These are phyloP conservation scores for Apocheima hispidaria DNA, from an alignment of 2,888 invertebrate species.

Conservation along the genomic window DNA sequence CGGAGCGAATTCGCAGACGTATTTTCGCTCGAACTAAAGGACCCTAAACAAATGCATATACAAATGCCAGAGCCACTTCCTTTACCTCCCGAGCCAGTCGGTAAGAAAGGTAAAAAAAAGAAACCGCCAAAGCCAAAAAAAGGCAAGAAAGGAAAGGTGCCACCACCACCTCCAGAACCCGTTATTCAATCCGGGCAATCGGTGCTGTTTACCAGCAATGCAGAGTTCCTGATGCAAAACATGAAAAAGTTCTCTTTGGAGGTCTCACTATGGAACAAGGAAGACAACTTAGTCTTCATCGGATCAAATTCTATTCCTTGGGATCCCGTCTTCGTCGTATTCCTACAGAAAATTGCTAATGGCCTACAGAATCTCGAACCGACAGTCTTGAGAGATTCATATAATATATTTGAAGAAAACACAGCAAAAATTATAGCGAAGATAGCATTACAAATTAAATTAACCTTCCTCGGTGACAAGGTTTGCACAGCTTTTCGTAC, in stretches of 20 bases:
- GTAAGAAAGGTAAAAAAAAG: conserved; percentile 62
- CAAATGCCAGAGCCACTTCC: conserved; percentile 78
- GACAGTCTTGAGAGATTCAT: conserved; percentile 70
- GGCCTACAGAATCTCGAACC: conserved; percentile 56
- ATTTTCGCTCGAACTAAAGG: conserved; percentile 77
- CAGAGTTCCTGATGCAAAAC: conserved; percentile 71
- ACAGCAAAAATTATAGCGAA: conserved; percentile 74
- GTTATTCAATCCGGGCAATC: conserved; percentile 78
- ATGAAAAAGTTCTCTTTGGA: conserved; percentile 73
- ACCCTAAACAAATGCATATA: conserved; percentile 79
- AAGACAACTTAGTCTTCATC: conserved; percentile 70
- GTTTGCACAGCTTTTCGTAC: conserved; percentile 75
- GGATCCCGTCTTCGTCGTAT: conserved; percentile 69
- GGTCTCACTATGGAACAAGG: conserved; percentile 77
- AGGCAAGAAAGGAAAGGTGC: conserved; percentile 61
- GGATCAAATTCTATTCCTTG: conserved; percentile 69
- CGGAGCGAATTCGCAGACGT: conserved; percentile 77
- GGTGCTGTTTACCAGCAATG: conserved; percentile 72
- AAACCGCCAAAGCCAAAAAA: conserved; percentile 63
- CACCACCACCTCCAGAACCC: conserved; percentile 70
- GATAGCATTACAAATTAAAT: conserved; percentile 73
- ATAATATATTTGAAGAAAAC: conserved; percentile 79
- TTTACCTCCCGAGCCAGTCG: conserved; percentile 70
- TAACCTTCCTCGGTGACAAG: conserved; percentile 69
- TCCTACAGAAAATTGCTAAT: conserved; percentile 63